phyloP scores from a whole-genome alignment of 2,888 invertebrate species.

The Alcis repandata region DNA sequence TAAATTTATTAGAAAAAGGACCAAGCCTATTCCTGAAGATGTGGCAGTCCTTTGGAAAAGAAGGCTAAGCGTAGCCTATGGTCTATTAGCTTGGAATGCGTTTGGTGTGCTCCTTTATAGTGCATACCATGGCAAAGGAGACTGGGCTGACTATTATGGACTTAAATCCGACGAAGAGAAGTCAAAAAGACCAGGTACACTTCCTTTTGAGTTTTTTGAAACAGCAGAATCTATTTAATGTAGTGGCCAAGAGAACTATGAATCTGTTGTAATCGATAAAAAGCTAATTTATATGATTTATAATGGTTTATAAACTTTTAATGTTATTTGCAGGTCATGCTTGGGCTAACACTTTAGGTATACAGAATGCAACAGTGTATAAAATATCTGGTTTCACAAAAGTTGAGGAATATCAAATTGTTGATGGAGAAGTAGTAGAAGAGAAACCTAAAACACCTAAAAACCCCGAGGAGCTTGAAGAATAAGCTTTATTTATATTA shows the following conservation, averaged over 20 bases:
- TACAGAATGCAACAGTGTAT: conserved; percentile 86
- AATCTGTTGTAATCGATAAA: too few species aligned
- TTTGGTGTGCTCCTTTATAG: conserved; percentile 88
- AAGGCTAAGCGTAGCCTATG: conserved; percentile 88
- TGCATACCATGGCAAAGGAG: conserved; percentile 87
- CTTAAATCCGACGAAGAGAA: conserved; percentile 87
- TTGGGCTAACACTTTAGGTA: conserved; percentile 86
- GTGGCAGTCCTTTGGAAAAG: conserved; percentile 87
- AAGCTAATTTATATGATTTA: too few species aligned
- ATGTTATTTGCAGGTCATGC: conserved; percentile 79
- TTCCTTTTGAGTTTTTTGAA: background rate
- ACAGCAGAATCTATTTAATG: background rate
- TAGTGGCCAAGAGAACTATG: too few species aligned
- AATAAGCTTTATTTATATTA: conserved; percentile 37
- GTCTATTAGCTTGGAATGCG: conserved; percentile 90
- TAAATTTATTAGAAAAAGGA: conserved; percentile 72
- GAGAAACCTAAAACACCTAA: conserved; percentile 43
- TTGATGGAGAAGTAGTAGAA: conserved; percentile 68
- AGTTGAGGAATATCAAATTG: conserved; percentile 80
- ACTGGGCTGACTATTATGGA: conserved; percentile 90
- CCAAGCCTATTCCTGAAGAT: conserved; percentile 76
- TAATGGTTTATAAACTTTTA: background rate
- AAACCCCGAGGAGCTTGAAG: conserved; percentile 43
- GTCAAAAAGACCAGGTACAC: conserved; percentile 85
- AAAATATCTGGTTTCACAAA: conserved; percentile 83